Evolutionary conservation across 2,797 vertebrate genomes (phyloP), one percentile per base, ranked within the genome.

Genomic region (Spea hammondii): DNA sequence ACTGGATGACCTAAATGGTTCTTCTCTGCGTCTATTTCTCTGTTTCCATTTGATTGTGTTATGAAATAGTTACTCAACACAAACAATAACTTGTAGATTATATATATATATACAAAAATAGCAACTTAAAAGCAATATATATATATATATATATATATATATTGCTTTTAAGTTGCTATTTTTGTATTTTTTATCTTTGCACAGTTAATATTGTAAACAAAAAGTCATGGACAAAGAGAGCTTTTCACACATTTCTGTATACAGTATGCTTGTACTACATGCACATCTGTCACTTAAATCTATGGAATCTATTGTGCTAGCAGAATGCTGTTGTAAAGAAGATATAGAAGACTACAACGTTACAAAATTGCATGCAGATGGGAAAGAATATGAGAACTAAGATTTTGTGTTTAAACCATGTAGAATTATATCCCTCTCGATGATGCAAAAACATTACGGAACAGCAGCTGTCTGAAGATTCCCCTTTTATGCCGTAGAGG

Each of bases 281-380:
- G 74, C 79, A 77, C 82, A 85, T 81, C 83, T 87, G 86, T 87
- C 84, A 85, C 83, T 87, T 84, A 83, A 77, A 86, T 79, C 87
- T 84, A 86, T 82, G 70, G 64, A 85, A 78, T 74, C 84, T 81
- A 70, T 68, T 69, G 79, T 82, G 77, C 71, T 84, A 65, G 71
- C 69, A 68, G 82, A 85, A 84, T 84, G 73, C 74, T 44, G 77
- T 87, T 87, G 80, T 83, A 85, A 80, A 77, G 81, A 87, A 85
- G 78, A 79, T 78, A 81, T 79, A 81, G 83, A 82, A 83, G 66
- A 73, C 75, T 78, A 79, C 0, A 69, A 69, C 55, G 65, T 72
- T 77, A 51, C 32, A 32, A 77, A 81, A 62, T 70, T 65, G 72
- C 68, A 48, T 64, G 74, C 74, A 77, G 79, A 73, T 81, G 74